These are phyloP conservation scores for Leucosticte australis DNA, from an alignment of 2,113 vertebrate species.

Conservation along the genomic window DNA sequence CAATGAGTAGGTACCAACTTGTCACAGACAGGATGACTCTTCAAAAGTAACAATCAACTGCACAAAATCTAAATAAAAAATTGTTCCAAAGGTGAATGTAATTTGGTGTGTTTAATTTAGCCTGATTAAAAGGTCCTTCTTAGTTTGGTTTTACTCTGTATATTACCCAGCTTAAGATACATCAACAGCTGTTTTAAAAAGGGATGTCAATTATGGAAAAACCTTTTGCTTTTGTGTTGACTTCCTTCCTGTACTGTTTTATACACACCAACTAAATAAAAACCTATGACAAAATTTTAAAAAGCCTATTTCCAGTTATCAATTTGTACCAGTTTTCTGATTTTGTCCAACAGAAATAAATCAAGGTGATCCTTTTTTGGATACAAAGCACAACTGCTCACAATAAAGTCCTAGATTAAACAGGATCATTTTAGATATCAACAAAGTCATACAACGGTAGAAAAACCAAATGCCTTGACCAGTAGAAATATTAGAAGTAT, in stretches of 20 bases:
- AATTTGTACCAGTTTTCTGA: not conserved
- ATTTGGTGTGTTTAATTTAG: not conserved
- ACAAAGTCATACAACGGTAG: not conserved
- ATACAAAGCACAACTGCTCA: not conserved
- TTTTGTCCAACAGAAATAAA: not conserved
- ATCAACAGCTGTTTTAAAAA: not conserved
- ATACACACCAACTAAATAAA: not conserved
- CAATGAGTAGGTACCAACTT: not conserved
- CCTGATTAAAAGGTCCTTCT: not conserved
- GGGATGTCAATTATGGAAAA: not conserved
- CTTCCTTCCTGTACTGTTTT: not conserved
- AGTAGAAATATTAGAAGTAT: not conserved
- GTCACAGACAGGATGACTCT: not conserved
- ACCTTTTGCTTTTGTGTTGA: not conserved
- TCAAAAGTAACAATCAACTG: not conserved
- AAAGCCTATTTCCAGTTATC: not conserved
- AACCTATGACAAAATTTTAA: not conserved
- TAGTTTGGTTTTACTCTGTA: not conserved
- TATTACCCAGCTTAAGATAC: not conserved
- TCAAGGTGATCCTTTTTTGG: not conserved
- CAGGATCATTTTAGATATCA: not conserved
- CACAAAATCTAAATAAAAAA: not conserved
- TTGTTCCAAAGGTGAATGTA: not conserved
- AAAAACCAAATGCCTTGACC: not conserved
- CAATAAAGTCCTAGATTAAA: not conserved